phyloP scores from a whole-genome alignment of 2,888 invertebrate species.

The Eupsilia transversa region DNA sequence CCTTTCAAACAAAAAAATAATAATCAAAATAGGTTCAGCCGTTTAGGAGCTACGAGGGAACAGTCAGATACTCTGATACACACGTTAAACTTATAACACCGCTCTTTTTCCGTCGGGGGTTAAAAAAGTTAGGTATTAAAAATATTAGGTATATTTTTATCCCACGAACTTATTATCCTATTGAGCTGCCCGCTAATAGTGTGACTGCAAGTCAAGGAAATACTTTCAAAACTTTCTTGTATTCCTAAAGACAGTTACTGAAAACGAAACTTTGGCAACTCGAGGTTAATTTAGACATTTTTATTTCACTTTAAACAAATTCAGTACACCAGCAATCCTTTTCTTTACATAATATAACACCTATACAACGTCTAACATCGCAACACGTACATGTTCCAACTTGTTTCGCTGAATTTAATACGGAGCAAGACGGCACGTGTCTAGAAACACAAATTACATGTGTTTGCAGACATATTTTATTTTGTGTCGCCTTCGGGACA shows the following conservation, averaged over 20 bases:
- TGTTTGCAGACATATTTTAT: constrained; percentile 52
- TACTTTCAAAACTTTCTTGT: constrained; percentile 26
- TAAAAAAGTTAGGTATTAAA: not conserved
- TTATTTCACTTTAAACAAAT: not conserved
- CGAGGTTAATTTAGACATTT: constrained; percentile 8
- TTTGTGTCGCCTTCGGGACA: constrained; percentile 35
- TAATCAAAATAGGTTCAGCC: too few relatives aligned
- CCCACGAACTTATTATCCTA: too few relatives aligned
- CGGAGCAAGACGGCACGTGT: constrained; percentile 55
- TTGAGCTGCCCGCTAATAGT: constrained; percentile 1
- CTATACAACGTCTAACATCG: constrained; percentile 27
- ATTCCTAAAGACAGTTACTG: constrained; percentile 13
- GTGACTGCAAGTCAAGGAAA: constrained; percentile 20
- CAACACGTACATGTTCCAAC: constrained; percentile 35
- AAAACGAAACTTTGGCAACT: constrained; percentile 10
- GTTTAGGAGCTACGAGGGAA: too few relatives aligned
- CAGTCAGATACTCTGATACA: too few relatives aligned
- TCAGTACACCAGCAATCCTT: constrained; percentile 12
- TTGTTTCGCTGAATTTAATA: constrained; percentile 62
- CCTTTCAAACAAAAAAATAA: too few relatives aligned
- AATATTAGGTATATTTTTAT: not conserved
- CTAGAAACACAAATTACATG: constrained; percentile 53
- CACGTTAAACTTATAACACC: too few relatives aligned
- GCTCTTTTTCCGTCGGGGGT: too few relatives aligned
- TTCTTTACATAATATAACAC: not conserved